Base-by-base conservation (phyloP, 2,797 vertebrate genomes). In the Myoxocephalus aenaeus region DNA sequence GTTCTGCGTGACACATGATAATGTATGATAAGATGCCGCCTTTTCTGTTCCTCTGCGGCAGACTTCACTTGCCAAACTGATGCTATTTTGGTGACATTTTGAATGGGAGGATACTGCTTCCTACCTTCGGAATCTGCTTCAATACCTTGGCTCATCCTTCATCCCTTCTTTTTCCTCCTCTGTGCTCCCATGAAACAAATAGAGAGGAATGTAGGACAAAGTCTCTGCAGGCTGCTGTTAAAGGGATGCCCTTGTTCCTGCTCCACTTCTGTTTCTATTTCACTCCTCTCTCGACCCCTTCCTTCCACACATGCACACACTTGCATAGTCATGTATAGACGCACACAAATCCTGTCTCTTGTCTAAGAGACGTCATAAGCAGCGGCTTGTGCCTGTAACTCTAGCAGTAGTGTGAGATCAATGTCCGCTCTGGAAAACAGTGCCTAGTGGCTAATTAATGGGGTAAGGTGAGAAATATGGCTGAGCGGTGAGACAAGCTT, bases 211-310 rank as follows among this genome's bases (percentile, higher is more conserved):
- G 87, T 94, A 94, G 94, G 93, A 90, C 93, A 94, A 75, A 89
- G 88, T 90, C 91, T 92, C 89, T 84, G 83, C 82, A 90, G 89
- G 85, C 88, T 83, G 72, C 89, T 90, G 86, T 93, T 90, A 77
- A 92, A 94, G 94, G 93, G 88, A 94, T 92, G 93, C 92, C 93
- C 92, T 93, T 92, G 87, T 93, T 93, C 88, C 86, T 94, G 92
- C 83, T 91, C 92, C 88, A 93, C 80, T 95, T 95, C 80, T 81
- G 85, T 67, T 87, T 82, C 87, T 92, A 86, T 92, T 86, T 91
- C 83, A 64, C 79, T 77, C 74, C 71, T 82, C 70, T 70, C 78
- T 75, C 62, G 1, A 51, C 76, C 86, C 65, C 82, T 77, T 74
- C 25, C 69, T 48, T 76, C 86, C 87, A 79, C 85, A 85, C 74